Percentiles rank a stretch among this genome's conserved stretches.
Conservation (phyloP, 2,113 vertebrate genomes). For the Chunga burmeisteri region DNA sequence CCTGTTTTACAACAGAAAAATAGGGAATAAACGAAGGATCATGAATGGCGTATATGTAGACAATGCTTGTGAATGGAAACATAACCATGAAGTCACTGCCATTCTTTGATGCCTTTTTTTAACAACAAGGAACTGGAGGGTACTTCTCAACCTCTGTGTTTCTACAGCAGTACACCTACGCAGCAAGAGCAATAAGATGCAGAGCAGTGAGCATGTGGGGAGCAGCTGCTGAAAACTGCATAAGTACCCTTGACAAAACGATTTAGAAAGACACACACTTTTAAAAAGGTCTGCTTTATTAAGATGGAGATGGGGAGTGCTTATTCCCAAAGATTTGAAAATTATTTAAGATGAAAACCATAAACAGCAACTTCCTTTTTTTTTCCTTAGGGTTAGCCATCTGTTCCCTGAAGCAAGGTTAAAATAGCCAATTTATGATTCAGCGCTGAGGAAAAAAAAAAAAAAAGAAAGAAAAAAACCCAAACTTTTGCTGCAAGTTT, state of each 20-base stretch:
- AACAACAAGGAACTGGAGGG: not conserved
- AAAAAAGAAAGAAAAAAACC: not conserved
- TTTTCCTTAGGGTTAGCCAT: constrained; percentile 6
- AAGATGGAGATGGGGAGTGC: not conserved
- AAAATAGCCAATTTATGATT: not conserved
- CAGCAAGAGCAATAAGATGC: not conserved
- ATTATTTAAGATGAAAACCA: not conserved
- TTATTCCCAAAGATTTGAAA: not conserved
- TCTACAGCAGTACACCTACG: not conserved
- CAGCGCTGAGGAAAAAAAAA: not conserved
- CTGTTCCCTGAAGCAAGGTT: constrained; percentile 30
- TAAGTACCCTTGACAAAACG: not conserved
- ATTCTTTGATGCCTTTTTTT: not conserved
- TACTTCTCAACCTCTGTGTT: not conserved
- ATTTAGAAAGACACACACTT: not conserved
- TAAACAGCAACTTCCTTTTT: not conserved
- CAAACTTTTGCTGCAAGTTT: not conserved
- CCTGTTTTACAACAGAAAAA: not conserved
- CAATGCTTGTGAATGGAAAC: not conserved
- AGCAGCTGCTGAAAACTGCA: not conserved
- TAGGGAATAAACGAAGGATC: not conserved
- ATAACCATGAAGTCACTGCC: not conserved
- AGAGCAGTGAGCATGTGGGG: not conserved
- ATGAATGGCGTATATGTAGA: not conserved
- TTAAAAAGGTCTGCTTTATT: not conserved